Evolutionary conservation across 30 jellyfish, hydroid and myxozoan genomes (phyloP), one percentile per base, ranked within the genome.

Genomic region (Hydra vulgaris): DNA sequence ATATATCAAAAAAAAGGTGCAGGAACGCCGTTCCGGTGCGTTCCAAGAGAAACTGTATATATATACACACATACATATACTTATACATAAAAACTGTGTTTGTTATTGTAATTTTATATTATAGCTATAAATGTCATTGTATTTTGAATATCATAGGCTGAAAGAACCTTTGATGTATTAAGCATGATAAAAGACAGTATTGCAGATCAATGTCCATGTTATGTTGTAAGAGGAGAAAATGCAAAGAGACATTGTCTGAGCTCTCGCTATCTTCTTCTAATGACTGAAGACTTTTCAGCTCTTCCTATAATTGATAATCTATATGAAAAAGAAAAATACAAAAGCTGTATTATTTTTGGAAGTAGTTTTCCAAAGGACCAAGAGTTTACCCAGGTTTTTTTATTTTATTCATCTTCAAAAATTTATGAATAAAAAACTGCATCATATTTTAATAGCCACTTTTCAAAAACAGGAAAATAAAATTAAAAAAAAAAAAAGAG

Each of bases 271-370:
- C 74, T 88, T 1, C 76, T 88, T 53, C 75, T 88, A 23, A 79
- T 88, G 94, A 88, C 96, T 5, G 94, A 88, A 53, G 84, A 88
- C 55, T 83, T 77, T 79, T 85, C 96, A 1, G 96, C 96, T 18
- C 66, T 88, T 27, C 87, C 89, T n/a, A 88, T 83, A 15, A 85
- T 88, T 7, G 96, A 83, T 77, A 74, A 83, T 61, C 74, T 19
- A 66, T 83, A 73, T 22, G 87, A 85, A 18, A 79, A 83, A 26
- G 94, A 82, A n/a, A 18, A 78, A 70, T 84, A 81, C 18, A 79
- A 73, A 22, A 83, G 86, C 21, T 78, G 78, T 74, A 94, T 88
- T 82, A 40, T 40, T 40, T 40, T 40, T 40, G 61, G 61, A 12
- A 40, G 61, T 40, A 40, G 61, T 12, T 40, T 88, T 71, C 96